Evolutionary conservation across 1,140 invertebrate genomes (phyloP), one percentile per base, ranked within the genome.

Genomic region (Teleopsis dalmanni): DNA sequence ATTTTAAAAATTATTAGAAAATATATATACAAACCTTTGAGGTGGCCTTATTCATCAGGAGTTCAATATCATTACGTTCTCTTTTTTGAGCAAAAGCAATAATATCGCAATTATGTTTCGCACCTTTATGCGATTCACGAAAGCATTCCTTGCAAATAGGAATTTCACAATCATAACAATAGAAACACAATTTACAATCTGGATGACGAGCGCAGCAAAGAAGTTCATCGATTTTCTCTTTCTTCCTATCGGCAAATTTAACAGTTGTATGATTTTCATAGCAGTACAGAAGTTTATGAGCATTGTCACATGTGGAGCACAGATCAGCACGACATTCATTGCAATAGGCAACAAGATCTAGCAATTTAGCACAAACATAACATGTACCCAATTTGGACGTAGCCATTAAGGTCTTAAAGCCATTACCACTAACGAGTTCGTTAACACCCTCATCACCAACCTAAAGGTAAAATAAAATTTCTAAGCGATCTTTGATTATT

Each of bases 291-390:
- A 85, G 87, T 67, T 91, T 85, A 72, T 97, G 93, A 37, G 92
- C 93, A 23, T 87, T 89, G 53, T 94, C 89, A 73, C 93, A 97
- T n/a, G n/a, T n/a, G n/a, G n/a, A n/a, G n/a, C n/a, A n/a, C n/a
- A n/a, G n/a, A n/a, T n/a, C n/a, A n/a, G n/a, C n/a, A n/a, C n/a
- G n/a, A n/a, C n/a, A n/a, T n/a, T n/a, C n/a, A n/a, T n/a, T n/a
- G n/a, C n/a, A n/a, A n/a, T n/a, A n/a, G n/a, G n/a, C n/a, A n/a
- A n/a, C n/a, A n/a, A n/a, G n/a, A n/a, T n/a, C n/a, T n/a, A n/a
- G n/a, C n/a, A n/a, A n/a, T n/a, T n/a, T n/a, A n/a, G n/a, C n/a
- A n/a, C n/a, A n/a, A n/a, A n/a, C n/a, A n/a, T n/a, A n/a, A n/a
- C n/a, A n/a, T n/a, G n/a, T n/a, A n/a, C n/a, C n/a, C n/a, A n/a